Evolutionary conservation across 2,888 invertebrate genomes (phyloP).

Genomic region (Graphium colonna): DNA sequence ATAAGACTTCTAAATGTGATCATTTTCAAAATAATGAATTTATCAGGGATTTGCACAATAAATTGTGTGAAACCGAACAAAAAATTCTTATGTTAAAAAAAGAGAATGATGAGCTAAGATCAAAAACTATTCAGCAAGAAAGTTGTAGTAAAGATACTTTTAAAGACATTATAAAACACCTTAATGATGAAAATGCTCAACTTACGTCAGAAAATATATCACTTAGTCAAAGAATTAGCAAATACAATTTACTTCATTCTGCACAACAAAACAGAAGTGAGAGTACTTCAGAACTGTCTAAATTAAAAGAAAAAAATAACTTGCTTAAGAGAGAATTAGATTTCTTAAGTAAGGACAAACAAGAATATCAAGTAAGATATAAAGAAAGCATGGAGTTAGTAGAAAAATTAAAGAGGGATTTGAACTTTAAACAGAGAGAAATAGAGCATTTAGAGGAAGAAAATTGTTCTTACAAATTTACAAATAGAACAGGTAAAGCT

Average conservation of each 20-base stretch:
- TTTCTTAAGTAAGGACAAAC: slow-evolving; percentile 59
- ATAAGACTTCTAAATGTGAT: slow-evolving; percentile 33
- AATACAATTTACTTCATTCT: slow-evolving; percentile 50
- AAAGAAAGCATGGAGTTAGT: slow-evolving; percentile 58
- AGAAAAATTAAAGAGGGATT: slow-evolving; percentile 66
- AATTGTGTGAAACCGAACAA: slow-evolving; percentile 73
- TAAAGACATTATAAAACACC: slow-evolving; percentile 64
- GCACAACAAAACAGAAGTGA: slow-evolving; percentile 45
- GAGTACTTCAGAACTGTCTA: slow-evolving; percentile 46
- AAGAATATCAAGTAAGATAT: slow-evolving; percentile 60
- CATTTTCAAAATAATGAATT: slow-evolving; percentile 45
- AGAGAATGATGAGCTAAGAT: slow-evolving; percentile 66
- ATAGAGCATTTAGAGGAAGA: slow-evolving; percentile 67
- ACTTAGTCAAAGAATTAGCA: slow-evolving; percentile 60
- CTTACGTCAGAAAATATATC: slow-evolving; percentile 68
- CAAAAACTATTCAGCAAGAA: slow-evolving; percentile 39
- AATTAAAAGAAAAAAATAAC: slow-evolving; percentile 53
- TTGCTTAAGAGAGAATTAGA: slow-evolving; percentile 53
- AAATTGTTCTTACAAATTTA: slow-evolving; percentile 70
- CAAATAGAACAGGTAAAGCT: slow-evolving; percentile 63
- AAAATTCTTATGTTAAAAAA: slow-evolving; percentile 68
- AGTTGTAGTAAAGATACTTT: slow-evolving; percentile 57
- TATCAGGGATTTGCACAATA: slow-evolving; percentile 62
- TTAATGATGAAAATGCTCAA: slow-evolving; percentile 68
- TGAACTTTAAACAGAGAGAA: slow-evolving; percentile 62